phyloP scores from a whole-genome alignment of 1,140 invertebrate species.

The Drosophila pruinosa region DNA sequence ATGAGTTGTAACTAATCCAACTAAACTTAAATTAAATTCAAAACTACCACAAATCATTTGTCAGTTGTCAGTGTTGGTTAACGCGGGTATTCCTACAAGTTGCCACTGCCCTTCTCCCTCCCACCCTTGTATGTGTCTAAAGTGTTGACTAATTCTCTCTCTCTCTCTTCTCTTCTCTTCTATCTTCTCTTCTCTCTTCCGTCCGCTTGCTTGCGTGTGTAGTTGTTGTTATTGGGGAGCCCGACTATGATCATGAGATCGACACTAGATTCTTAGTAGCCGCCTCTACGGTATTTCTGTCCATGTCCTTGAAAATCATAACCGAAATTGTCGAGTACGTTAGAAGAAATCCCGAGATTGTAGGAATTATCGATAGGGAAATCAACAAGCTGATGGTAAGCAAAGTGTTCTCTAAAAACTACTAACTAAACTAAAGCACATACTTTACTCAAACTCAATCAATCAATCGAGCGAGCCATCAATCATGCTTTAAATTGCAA shows the following conservation, averaged over 20 bases:
- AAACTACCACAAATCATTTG: neutral
- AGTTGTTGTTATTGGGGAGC: constrained; percentile 72
- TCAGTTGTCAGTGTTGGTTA: neutral
- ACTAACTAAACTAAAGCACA: neutral
- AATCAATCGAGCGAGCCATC: neutral
- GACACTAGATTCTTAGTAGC: constrained; percentile 81
- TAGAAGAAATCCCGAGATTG: constrained; percentile 80
- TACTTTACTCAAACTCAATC: neutral
- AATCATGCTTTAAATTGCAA: neutral
- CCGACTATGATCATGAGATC: constrained; percentile 72
- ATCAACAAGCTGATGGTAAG: constrained; percentile 82
- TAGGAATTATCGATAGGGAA: constrained; percentile 81
- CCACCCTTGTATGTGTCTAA: neutral
- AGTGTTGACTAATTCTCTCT: constrained; percentile 48
- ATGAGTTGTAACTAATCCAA: neutral
- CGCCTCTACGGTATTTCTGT: constrained; percentile 81
- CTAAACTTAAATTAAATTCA: neutral
- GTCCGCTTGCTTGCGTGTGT: constrained; percentile 28
- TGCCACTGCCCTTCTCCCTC: neutral
- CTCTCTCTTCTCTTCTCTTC: constrained; percentile 37
- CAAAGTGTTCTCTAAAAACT: neutral
- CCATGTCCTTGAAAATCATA: constrained; percentile 81
- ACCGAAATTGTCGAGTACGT: constrained; percentile 80
- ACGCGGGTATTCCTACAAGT: neutral
- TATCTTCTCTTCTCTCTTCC: constrained; percentile 28